A percentile compares a stretch with the other conserved stretches of the same genome.
phyloP scores from a whole-genome alignment of 2,113 vertebrate genomes.

The Sarotherodon lohbergeri region DNA sequence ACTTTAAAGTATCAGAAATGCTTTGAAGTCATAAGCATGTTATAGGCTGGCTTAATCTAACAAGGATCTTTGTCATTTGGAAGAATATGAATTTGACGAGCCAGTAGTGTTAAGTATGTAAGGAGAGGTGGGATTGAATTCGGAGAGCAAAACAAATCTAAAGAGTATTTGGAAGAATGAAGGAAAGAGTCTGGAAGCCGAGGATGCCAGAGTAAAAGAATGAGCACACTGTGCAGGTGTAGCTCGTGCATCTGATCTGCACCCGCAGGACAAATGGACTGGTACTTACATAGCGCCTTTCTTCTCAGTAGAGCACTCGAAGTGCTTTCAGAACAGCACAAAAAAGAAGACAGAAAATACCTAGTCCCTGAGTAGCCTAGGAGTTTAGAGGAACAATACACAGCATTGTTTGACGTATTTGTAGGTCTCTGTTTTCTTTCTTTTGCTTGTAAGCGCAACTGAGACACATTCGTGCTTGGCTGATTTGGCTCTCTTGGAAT shows the following conservation, averaged over 20 bases:
- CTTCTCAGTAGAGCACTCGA: neutral
- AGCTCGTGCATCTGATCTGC: neutral
- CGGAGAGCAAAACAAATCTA: neutral
- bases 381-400: neutral
- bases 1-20: neutral
- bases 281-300: neutral
- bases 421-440: neutral
- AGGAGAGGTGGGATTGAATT: neutral
- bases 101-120: neutral
- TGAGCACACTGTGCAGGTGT: neutral
- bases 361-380: neutral
- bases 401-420: neutral
- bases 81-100: fast-evolving
- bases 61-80: neutral
- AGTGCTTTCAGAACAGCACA: neutral
- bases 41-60: neutral
- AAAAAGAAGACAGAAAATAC: neutral
- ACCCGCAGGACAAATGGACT: neutral
- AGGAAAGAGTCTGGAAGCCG: neutral
- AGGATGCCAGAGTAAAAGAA: neutral
- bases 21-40: neutral
- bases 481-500: neutral
- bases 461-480: neutral
- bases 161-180: neutral
- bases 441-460: neutral